Percentiles rank a stretch among this genome's conserved stretches.
Evolutionary conservation across 2,113 vertebrate genomes (phyloP).

Genomic region (Bothrops jararaca): DNA sequence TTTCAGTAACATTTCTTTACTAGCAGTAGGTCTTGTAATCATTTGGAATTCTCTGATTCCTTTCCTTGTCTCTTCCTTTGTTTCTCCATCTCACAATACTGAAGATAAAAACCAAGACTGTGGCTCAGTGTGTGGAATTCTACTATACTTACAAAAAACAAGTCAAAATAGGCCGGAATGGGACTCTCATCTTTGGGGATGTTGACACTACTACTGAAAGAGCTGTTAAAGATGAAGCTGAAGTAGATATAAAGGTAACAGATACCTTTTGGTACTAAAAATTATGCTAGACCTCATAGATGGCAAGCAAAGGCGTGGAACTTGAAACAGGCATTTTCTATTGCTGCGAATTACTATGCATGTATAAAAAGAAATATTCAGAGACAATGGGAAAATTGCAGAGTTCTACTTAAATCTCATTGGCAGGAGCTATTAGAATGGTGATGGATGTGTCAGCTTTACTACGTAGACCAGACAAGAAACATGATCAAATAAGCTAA

Average conservation of each 20-base stretch:
- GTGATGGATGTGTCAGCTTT: not conserved
- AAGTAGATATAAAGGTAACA: constrained; percentile 85
- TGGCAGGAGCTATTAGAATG: not conserved
- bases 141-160: constrained; percentile 98
- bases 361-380: not conserved
- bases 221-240: constrained; percentile 79
- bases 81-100: not conserved
- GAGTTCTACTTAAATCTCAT: not conserved
- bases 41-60: not conserved
- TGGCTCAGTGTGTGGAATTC: constrained; percentile 96
- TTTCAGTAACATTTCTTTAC: not conserved
- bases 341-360: not conserved
- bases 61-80: not conserved
- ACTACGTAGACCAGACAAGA: not conserved
- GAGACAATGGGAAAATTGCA: not conserved
- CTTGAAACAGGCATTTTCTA: not conserved
- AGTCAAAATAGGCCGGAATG: constrained; percentile 91
- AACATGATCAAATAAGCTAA: not conserved
- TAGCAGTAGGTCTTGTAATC: not conserved
- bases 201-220: constrained; percentile 71
- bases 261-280: not conserved
- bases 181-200: constrained; percentile 87
- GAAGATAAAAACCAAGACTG: constrained; percentile 93
- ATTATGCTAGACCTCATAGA: not conserved
- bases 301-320: not conserved